Evolutionary conservation across 1,140 invertebrate species (phyloP).

Genomic region (Paraescarpia echinospica): DNA sequence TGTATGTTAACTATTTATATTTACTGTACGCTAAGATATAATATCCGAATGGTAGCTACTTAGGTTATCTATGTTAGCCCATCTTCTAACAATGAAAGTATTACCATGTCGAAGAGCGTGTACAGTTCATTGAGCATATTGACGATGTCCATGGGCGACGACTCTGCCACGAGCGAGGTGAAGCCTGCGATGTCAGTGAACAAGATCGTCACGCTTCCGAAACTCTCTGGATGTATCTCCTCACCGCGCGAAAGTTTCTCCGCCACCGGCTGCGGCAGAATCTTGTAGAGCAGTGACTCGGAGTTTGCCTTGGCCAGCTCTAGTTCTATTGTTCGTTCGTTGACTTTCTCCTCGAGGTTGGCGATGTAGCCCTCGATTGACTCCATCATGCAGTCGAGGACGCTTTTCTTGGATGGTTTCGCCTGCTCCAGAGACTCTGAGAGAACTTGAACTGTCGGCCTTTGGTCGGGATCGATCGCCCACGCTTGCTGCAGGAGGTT

Average conservation of each 20-base stretch:
- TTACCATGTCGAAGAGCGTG: constrained; percentile 80
- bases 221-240: constrained; percentile 90
- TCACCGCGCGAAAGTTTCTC: constrained; percentile 78
- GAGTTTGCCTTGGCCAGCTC: constrained; percentile 12
- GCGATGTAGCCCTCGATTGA: constrained; percentile 5
- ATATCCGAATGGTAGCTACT: no score
- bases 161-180: constrained; percentile 61
- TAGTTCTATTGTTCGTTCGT: constrained; percentile 15
- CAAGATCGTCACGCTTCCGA: constrained; percentile 91
- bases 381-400: constrained; percentile 27
- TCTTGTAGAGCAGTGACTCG: constrained; percentile 20
- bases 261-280: constrained; percentile 38
- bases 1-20: no score
- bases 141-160: constrained; percentile 58
- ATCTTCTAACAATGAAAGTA: no score
- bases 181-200: constrained; percentile 99
- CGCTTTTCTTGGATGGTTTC: constrained; percentile 21
- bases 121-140: constrained; percentile 75
- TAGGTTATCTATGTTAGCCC: no score
- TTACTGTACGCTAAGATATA: no score
- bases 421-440: neutral
- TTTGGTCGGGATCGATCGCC: neutral
- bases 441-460: neutral
- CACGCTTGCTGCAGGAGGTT: neutral
- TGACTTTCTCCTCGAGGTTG: constrained; percentile 6